Evolutionary conservation across 2,113 vertebrate genomes (phyloP).

Genomic region (Corythaixoides concolor): DNA sequence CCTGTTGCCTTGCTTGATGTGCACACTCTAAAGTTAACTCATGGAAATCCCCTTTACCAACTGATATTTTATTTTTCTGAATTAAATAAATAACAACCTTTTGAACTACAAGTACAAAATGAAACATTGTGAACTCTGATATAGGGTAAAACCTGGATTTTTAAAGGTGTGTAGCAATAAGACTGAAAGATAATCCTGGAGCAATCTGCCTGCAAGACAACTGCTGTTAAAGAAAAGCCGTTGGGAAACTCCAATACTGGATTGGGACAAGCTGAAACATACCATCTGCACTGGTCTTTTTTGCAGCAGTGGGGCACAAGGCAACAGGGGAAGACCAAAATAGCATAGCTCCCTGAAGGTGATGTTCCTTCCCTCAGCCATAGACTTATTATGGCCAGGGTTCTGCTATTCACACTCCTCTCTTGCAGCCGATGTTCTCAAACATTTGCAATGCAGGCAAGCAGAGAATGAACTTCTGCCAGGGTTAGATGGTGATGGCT

Average conservation of each 20-base stretch:
- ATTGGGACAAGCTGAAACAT: background rate
- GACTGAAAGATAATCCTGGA: background rate
- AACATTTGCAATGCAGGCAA: background rate
- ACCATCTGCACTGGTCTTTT: background rate
- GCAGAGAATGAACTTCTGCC: constrained; percentile 42
- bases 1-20: background rate
- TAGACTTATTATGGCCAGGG: background rate
- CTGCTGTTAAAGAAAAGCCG: background rate
- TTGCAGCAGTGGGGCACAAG: background rate
- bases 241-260: background rate
- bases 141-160: background rate
- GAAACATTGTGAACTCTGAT: background rate
- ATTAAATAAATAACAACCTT: background rate
- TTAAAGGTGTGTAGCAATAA: background rate
- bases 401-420: background rate
- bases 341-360: constrained; percentile 3
- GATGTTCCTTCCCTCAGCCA: background rate
- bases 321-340: background rate
- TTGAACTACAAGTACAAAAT: background rate
- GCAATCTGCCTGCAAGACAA: background rate
- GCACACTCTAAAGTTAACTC: background rate
- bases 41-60: background rate
- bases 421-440: constrained; percentile 40
- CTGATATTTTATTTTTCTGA: background rate
- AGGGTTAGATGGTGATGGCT: constrained; percentile 2